These are phyloP conservation scores for Strigamia crassipes DNA, from an alignment of 2,888 invertebrate genomes.

Conservation along the genomic window DNA sequence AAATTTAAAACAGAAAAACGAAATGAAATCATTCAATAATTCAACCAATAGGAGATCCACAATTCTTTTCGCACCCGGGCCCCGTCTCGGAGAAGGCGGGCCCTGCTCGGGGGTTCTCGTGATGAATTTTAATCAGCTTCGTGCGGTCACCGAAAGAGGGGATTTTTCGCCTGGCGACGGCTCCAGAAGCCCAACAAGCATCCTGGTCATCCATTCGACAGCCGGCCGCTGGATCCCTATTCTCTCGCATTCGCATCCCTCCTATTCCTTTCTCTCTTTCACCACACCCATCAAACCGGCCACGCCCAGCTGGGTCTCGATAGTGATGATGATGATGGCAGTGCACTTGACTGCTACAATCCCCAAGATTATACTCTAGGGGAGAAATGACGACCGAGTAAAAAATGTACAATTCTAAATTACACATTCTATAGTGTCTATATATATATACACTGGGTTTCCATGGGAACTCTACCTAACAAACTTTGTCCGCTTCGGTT, in stretches of 20 bases:
- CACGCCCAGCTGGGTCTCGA: conserved; percentile 24
- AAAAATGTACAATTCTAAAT: conserved; percentile 37
- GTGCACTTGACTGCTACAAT: conserved; percentile 34
- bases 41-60: no score
- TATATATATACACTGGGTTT: background rate
- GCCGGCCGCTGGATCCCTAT: conserved; percentile 6
- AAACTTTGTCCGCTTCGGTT: background rate
- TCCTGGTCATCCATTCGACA: conserved; percentile 32
- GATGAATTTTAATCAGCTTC: conserved; percentile 24
- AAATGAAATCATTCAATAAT: no score
- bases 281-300: conserved; percentile 26
- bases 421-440: conserved; percentile 11
- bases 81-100: no score
- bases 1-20: no score
- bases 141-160: background rate
- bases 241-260: background rate
- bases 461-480: background rate
- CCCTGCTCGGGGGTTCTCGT: background rate
- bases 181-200: background rate
- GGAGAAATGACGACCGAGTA: conserved; percentile 5
- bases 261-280: background rate
- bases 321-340: conserved; percentile 27
- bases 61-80: no score
- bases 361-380: conserved; percentile 31
- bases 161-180: background rate